Percentiles rank a stretch among this genome's conserved stretches.
Evolutionary conservation across 2,888 invertebrate genomes (phyloP).

Genomic region (Linyphia triangularis): DNA sequence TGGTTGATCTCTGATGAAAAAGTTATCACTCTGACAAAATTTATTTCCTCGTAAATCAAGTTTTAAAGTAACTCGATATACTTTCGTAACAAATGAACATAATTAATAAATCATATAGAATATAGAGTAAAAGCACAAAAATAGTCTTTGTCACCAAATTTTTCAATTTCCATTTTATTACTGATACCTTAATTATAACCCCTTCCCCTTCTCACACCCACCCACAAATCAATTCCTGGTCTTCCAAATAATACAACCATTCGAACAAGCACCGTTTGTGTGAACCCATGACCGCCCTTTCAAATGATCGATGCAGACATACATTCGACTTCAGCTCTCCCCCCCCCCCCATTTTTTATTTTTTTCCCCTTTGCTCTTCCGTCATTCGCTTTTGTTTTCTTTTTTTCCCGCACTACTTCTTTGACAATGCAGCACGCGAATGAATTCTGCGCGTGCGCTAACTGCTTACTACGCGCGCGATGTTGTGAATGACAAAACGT

Average conservation of each 20-base stretch:
- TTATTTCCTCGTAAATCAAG: too few relatives aligned
- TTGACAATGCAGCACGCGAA: conserved; percentile 33
- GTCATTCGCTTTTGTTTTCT: neutral
- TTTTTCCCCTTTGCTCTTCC: neutral
- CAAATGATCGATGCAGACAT: conserved; percentile 47
- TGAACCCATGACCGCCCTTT: conserved; percentile 39
- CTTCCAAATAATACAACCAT: conserved; percentile 14
- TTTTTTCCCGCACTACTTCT: neutral
- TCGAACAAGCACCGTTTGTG: conserved; percentile 19
- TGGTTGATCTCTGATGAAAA: too few relatives aligned
- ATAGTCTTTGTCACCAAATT: too few relatives aligned
- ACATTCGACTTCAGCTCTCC: neutral
- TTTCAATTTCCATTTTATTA: too few relatives aligned
- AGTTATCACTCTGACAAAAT: too few relatives aligned
- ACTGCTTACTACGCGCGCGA: neutral
- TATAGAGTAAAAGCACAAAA: too few relatives aligned
- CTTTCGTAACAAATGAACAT: too few relatives aligned
- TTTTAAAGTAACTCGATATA: too few relatives aligned
- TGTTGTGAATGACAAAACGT: neutral
- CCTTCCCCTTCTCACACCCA: neutral
- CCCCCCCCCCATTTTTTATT: conserved; percentile 14
- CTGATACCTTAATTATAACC: too few relatives aligned
- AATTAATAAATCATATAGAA: too few relatives aligned
- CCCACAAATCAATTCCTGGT: neutral
- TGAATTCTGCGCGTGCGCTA: conserved; percentile 27